phyloP scores from a whole-genome alignment of 2,113 vertebrate genomes.

The Brachypodius melanocephalos region DNA sequence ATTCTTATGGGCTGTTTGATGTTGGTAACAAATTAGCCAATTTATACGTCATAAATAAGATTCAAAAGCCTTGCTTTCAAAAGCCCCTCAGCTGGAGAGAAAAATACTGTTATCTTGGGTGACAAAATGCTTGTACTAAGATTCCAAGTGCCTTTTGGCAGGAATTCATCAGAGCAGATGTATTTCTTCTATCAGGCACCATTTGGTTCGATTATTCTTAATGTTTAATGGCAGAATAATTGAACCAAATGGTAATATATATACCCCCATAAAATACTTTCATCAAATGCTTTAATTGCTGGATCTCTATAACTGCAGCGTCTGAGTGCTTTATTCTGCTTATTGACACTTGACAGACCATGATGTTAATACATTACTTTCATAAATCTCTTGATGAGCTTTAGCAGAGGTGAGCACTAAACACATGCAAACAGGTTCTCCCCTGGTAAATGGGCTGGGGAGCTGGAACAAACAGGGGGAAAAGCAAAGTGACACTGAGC shows the following conservation, averaged over 20 bases:
- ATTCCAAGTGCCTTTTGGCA: slow-evolving; percentile 51
- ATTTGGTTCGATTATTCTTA: slow-evolving; percentile 67
- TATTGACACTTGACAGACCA: slow-evolving; percentile 52
- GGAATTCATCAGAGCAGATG: slow-evolving; percentile 57
- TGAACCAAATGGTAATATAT: slow-evolving; percentile 58
- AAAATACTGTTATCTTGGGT: slow-evolving; percentile 39
- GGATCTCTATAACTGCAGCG: neutral
- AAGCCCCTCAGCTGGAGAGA: slow-evolving; percentile 17
- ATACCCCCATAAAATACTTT: slow-evolving; percentile 57
- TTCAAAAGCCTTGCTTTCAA: slow-evolving; percentile 8
- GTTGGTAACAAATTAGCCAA: slow-evolving; percentile 30
- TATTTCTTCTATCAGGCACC: slow-evolving; percentile 48
- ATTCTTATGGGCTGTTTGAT: slow-evolving; percentile 47
- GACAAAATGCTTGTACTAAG: slow-evolving; percentile 32
- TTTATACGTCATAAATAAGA: slow-evolving; percentile 53
- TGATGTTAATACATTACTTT: neutral
- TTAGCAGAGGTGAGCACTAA: neutral
- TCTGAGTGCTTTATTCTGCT: slow-evolving; percentile 34
- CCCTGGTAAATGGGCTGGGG: neutral
- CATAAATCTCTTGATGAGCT: slow-evolving; percentile 1
- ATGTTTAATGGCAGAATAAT: slow-evolving; percentile 66
- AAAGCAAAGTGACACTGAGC: neutral
- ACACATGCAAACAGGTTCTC: neutral
- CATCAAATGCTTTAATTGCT: slow-evolving; percentile 61
- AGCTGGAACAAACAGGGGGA: neutral